Evolutionary conservation across 2,888 invertebrate species (phyloP).

Genomic region (Thymelicus lineola): DNA sequence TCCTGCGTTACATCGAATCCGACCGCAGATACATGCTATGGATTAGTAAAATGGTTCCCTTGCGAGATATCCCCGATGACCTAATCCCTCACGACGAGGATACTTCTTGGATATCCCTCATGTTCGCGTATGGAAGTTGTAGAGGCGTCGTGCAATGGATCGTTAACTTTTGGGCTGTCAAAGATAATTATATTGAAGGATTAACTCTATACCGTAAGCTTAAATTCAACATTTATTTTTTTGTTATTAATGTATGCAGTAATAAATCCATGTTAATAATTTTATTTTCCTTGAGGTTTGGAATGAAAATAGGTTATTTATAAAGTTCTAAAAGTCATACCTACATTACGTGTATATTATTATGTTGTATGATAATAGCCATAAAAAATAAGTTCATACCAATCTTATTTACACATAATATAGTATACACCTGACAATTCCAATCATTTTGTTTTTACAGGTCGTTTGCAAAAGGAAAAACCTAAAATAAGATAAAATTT

Average conservation of each 20-base stretch:
- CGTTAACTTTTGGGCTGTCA: constrained; percentile 72
- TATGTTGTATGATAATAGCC: too few relatives aligned
- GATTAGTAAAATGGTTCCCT: constrained; percentile 28
- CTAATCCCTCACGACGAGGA: constrained; percentile 47
- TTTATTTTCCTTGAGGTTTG: too few relatives aligned
- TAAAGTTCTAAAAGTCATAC: too few relatives aligned
- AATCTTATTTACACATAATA: too few relatives aligned
- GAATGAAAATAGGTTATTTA: too few relatives aligned
- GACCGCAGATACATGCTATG: constrained; percentile 31
- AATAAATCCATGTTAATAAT: too few relatives aligned
- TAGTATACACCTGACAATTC: too few relatives aligned
- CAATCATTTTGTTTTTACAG: neutral
- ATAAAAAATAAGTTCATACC: too few relatives aligned
- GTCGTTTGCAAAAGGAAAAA: neutral
- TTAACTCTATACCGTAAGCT: constrained; percentile 60
- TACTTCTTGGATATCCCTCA: constrained; percentile 70
- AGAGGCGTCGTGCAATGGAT: constrained; percentile 72
- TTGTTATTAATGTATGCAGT: neutral
- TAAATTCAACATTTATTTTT: neutral
- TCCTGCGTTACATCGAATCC: constrained; percentile 54
- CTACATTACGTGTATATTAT: too few relatives aligned
- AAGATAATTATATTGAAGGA: constrained; percentile 69
- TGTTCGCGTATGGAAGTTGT: constrained; percentile 65
- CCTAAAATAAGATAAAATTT: neutral
- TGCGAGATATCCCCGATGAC: neutral